A percentile compares a stretch with the other conserved stretches of the same genome.
phyloP scores from a whole-genome alignment of 2,888 invertebrate species.

The Aromia moschata region DNA sequence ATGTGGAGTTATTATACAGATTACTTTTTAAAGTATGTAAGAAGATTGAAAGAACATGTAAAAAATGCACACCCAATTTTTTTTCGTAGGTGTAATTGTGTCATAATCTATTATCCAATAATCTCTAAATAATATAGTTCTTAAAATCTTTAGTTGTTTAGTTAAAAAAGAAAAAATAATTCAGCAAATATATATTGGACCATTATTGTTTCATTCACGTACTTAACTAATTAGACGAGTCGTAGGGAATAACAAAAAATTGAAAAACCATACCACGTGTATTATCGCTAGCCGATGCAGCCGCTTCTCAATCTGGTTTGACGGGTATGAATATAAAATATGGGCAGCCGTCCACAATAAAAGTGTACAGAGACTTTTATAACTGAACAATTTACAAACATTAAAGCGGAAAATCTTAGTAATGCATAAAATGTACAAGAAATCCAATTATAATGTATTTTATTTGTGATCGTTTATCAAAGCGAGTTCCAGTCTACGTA shows the following conservation, averaged over 20 bases:
- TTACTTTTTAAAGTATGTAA: too few relatives aligned
- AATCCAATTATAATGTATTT: conserved; percentile 54
- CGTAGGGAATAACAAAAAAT: conserved; percentile 18
- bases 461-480: conserved; percentile 52
- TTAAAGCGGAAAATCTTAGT: conserved; percentile 49
- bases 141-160: too few relatives aligned
- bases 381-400: conserved; percentile 49
- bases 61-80: too few relatives aligned
- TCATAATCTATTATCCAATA: too few relatives aligned
- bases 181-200: too few relatives aligned
- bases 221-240: neutral
- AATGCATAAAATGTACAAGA: conserved; percentile 51
- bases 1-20: too few relatives aligned
- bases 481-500: conserved; percentile 46
- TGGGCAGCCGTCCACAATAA: conserved; percentile 44
- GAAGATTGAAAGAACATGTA: too few relatives aligned
- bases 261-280: conserved; percentile 28
- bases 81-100: too few relatives aligned
- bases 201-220: too few relatives aligned
- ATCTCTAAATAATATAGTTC: too few relatives aligned
- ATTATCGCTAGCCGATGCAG: conserved; percentile 29
- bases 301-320: conserved; percentile 33
- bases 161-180: too few relatives aligned
- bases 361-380: conserved; percentile 44
- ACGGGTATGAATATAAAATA: conserved; percentile 45